Evolutionary conservation across 2,888 invertebrate genomes (phyloP), one percentile per base, ranked within the genome.

Genomic region (Minunthozetes semirufus): DNA sequence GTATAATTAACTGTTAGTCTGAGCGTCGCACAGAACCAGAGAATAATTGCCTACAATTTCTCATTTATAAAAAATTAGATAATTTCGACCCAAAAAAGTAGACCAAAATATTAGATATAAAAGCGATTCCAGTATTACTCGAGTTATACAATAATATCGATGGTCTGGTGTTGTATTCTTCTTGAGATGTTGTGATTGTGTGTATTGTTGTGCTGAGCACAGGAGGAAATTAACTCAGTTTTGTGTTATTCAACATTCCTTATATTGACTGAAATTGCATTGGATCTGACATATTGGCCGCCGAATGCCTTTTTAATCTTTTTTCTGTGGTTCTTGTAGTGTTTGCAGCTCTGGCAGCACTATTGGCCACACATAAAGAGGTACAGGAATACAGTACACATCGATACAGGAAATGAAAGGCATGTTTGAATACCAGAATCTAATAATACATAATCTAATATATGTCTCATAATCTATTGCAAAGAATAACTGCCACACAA

Each of bases 151-250:
- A 33, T 33, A 33, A 33, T 33, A 33, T 33, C 4, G 33, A 33
- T 33, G 33, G 33, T 33, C 33, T 33, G 33, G 33, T 19, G 22
- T 22, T 56, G 56, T 56, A 68, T 68, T 66, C 17, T 38, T 46
- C 68, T 42, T 5, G 42, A 68, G 22, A 68, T 68, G 29, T 61
- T 61, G 46, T 68, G 33, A 63, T 63, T 63, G 15, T 15, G 19
- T 22, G n/a, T 22, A 46, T 6, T 68, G 22, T 63, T 29, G 50
- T 50, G 63, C 42, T 68, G 68, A 63, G 68, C 68, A 42, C 22
- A 68, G 68, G 68, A 68, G 68, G 68, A 68, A 68, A 68, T 68
- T 68, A 68, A 68, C 68, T 68, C n/a, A 42, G 68, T 42, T 68
- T 68, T 68, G 68, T 68, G 68, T 68, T 68, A 68, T 68, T 68